phyloP scores from a whole-genome alignment of 1,140 invertebrate genomes.

The Drosophila azteca region DNA sequence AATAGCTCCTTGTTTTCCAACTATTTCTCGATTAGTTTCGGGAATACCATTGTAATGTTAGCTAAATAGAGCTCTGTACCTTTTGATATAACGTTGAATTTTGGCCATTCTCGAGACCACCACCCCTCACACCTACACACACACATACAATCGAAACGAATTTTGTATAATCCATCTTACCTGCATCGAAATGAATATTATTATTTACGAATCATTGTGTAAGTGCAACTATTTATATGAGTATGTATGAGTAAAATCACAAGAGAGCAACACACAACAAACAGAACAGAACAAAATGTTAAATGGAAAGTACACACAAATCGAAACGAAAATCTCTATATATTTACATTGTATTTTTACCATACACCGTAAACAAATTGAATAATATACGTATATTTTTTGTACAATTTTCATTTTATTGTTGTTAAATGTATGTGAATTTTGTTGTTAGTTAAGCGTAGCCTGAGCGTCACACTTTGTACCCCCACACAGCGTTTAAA shows the following conservation, averaged over 20 bases:
- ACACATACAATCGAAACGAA: conserved; percentile 38
- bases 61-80: background rate
- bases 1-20: too few relatives aligned
- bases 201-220: conserved; percentile 35
- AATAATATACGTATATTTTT: conserved; percentile 51
- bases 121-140: conserved; percentile 6
- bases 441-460: conserved; percentile 77
- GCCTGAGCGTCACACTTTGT: conserved; percentile 75
- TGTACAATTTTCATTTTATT: conserved; percentile 72
- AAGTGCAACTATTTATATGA: conserved; percentile 53
- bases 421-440: conserved; percentile 74
- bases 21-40: too few relatives aligned
- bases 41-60: too few relatives aligned
- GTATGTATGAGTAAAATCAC: conserved; percentile 4
- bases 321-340: conserved; percentile 40
- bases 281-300: conserved; percentile 52
- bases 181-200: conserved; percentile 33
- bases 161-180: conserved; percentile 41
- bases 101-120: conserved; percentile 4
- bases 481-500: conserved; percentile 66
- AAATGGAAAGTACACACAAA: conserved; percentile 44
- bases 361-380: conserved; percentile 38
- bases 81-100: conserved; percentile 17
- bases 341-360: conserved; percentile 55
- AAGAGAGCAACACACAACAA: conserved; percentile 9